phyloP scores from a whole-genome alignment of 2,797 vertebrate species.

The Phataginus tetradactyla region DNA sequence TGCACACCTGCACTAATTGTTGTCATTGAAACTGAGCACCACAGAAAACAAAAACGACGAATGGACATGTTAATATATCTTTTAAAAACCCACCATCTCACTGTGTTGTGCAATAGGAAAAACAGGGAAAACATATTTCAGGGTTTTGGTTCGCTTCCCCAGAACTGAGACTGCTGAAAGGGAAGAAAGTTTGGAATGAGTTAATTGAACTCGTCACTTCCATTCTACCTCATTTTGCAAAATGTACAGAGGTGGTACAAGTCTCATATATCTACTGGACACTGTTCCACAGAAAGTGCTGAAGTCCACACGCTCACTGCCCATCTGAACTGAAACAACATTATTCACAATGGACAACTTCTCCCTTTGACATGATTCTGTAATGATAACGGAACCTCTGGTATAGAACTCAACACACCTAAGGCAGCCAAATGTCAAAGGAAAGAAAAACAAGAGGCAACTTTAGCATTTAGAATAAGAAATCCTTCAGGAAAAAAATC shows the following conservation, averaged over 20 bases:
- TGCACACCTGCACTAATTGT: neutral
- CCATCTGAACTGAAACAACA: constrained; percentile 41
- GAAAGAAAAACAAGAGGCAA: neutral
- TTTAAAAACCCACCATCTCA: neutral
- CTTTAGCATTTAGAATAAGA: neutral
- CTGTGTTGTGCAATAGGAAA: neutral
- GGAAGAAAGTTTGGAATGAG: constrained; percentile 44
- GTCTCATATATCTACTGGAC: constrained; percentile 68
- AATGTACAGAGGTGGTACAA: constrained; percentile 58
- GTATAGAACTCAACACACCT: neutral
- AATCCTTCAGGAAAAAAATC: neutral
- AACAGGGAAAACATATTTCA: neutral
- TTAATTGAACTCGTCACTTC: constrained; percentile 48
- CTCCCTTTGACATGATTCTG: constrained; percentile 1
- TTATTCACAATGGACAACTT: constrained; percentile 56
- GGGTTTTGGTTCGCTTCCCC: neutral
- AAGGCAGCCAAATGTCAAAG: neutral
- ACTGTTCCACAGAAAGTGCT: neutral
- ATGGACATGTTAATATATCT: constrained; percentile 30
- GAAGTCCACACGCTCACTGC: neutral
- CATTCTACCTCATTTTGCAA: constrained; percentile 20
- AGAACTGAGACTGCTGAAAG: constrained; percentile 35
- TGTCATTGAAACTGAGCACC: constrained; percentile 12
- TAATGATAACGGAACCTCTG: neutral
- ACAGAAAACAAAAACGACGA: constrained; percentile 42